A percentile compares a stretch with the other conserved stretches of the same genome.
These are phyloP conservation scores for Pecten maximus DNA, from an alignment of 2,888 invertebrate genomes.

Conservation along the genomic window DNA sequence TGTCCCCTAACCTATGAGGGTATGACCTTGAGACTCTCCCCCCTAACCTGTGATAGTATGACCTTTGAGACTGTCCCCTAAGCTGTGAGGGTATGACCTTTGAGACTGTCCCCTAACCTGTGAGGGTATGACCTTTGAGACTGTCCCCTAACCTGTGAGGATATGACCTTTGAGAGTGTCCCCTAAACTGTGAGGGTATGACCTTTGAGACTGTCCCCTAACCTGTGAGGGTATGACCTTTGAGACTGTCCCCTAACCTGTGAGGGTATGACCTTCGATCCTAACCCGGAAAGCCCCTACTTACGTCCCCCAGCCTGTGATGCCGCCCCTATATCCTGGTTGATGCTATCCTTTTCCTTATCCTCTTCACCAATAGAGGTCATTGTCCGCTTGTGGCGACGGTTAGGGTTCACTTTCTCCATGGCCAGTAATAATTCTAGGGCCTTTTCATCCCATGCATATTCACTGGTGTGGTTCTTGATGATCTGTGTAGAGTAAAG, in stretches of 20 bases:
- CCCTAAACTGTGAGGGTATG: not conserved
- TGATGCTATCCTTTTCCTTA: slow-evolving; percentile 38
- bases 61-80: too few species aligned
- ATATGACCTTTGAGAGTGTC: not conserved
- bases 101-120: too few species aligned
- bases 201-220: not conserved
- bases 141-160: too few species aligned
- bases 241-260: not conserved
- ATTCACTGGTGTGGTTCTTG: slow-evolving; percentile 63
- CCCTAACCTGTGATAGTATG: too few species aligned
- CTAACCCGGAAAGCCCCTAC: not conserved
- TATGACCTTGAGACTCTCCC: too few species aligned
- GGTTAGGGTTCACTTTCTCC: slow-evolving; percentile 71
- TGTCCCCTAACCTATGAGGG: not conserved
- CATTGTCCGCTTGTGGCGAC: slow-evolving; percentile 63
- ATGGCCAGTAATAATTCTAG: slow-evolving; percentile 77
- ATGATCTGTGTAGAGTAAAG: slow-evolving; percentile 62
- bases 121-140: too few species aligned
- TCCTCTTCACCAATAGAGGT: slow-evolving; percentile 64
- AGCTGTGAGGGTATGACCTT: too few species aligned
- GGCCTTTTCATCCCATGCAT: slow-evolving; percentile 76
- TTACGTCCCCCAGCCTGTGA: slow-evolving; percentile 26
- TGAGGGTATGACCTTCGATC: not conserved
- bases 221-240: not conserved
- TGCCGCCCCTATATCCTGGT: slow-evolving; percentile 23